phyloP scores from a whole-genome alignment of 2,113 vertebrate species.

The Indicator indicator region DNA sequence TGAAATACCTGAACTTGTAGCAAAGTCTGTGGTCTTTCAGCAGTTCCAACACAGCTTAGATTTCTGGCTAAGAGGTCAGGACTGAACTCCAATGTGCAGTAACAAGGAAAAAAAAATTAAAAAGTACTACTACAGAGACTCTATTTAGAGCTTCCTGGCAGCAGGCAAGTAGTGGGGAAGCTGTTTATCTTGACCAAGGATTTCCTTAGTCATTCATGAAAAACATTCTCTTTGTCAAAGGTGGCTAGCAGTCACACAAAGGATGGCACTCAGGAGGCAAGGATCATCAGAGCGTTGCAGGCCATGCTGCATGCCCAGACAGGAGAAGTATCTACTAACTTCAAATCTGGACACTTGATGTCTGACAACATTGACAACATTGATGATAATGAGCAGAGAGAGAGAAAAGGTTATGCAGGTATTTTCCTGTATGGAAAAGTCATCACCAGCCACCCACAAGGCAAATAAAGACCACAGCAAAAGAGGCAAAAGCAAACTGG shows the following conservation, averaged over 20 bases:
- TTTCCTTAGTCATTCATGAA: constrained; percentile 67
- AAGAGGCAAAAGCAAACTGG: not conserved
- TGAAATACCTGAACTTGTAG: constrained; percentile 48
- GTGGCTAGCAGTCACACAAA: constrained; percentile 40
- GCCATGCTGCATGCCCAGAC: not conserved
- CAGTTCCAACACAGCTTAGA: constrained; percentile 59
- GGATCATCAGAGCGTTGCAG: not conserved
- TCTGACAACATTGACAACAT: not conserved
- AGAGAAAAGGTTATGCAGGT: constrained; percentile 19
- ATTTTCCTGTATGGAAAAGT: constrained; percentile 34
- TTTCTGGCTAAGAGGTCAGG: constrained; percentile 52
- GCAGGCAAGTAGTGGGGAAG: not conserved
- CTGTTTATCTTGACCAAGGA: constrained; percentile 72
- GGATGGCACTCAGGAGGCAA: constrained; percentile 56
- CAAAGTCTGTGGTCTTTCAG: constrained; percentile 58
- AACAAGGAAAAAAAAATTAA: not conserved
- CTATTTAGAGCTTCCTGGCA: constrained; percentile 77
- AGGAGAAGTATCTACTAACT: constrained; percentile 37
- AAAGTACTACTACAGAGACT: constrained; percentile 61
- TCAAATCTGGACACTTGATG: not conserved
- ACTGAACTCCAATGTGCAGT: constrained; percentile 52
- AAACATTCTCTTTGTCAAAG: constrained; percentile 61
- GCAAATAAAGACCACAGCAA: constrained; percentile 21
- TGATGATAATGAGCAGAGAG: not conserved
- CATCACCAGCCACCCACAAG: constrained; percentile 12